Evolutionary conservation across 37 sponge, comb jelly and placozoan species (phyloP), one percentile per base, ranked within the genome.

Genomic region (Halichondria panicea): DNA sequence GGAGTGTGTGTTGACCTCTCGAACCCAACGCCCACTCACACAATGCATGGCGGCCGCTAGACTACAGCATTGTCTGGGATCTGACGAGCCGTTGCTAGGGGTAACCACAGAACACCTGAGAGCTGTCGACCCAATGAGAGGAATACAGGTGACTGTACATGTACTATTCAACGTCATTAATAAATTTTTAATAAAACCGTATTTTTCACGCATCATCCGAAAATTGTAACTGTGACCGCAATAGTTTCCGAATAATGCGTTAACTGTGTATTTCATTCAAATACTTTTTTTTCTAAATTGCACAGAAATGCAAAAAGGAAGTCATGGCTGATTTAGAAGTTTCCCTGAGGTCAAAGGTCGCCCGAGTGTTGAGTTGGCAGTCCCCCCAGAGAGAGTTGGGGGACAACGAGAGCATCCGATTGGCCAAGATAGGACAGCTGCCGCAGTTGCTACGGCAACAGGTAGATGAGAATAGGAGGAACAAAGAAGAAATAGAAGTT

Each of bases 341-440:
- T 8, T 28, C 19, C 19, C 39, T 36, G 19, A 36, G 38, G 55
- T 54, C 44, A 4, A 76, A 76, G 54, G 64, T 65, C 31, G 5
- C 50, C 6, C 52, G 55, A 30, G 77, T 76, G 18, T 21, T 33
- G 1, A 54, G 32, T 30, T 76, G 77, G 77, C 55, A 76, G 5
- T 22, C 73, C n/a, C 73, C 77, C 9, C 40, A 65, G 55, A 44
- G 36, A 55, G 77, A 45, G 7, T 18, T 33, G 3, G 61, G 15
- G 4, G 32, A 39, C 0, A 25, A 44, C 11, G 27, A 35, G 9
- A 44, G 42, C 63, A 54, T 76, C 1, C 53, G 45, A 18, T 55
- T 76, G 38, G 77, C 77, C 48, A 76, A 45, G 66, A 46, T 63
- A 21, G 65, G 64, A 24, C 77, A 76, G 55, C 77, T 76, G 40